Evolutionary conservation across 2,797 vertebrate species (phyloP).

Genomic region (Lepilemur septentrionalis): DNA sequence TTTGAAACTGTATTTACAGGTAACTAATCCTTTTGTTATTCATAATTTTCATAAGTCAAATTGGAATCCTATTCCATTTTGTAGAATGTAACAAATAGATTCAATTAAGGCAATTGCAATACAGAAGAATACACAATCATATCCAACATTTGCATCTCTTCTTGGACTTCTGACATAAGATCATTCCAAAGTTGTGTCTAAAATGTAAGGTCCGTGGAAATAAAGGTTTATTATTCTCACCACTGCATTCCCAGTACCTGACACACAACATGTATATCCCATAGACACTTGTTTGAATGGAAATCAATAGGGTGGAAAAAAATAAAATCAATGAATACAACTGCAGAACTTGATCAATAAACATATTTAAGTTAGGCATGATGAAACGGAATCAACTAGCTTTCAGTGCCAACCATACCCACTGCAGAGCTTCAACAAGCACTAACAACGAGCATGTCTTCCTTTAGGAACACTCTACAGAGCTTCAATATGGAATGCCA

Average conservation of each 20-base stretch:
- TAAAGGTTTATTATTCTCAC: not conserved
- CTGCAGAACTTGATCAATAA: constrained; percentile 63
- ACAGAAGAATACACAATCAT: constrained; percentile 79
- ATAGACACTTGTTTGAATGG: not conserved
- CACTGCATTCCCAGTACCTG: not conserved
- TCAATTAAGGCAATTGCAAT: constrained; percentile 81
- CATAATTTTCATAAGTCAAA: constrained; percentile 78
- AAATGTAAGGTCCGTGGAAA: not conserved
- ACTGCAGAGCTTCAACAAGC: not conserved
- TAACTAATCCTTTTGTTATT: constrained; percentile 75
- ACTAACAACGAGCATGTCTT: not conserved
- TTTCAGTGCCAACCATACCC: not conserved
- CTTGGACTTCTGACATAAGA: constrained; percentile 76
- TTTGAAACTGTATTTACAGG: constrained; percentile 66
- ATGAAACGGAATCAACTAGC: constrained; percentile 39
- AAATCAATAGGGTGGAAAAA: not conserved
- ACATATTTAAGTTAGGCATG: constrained; percentile 55
- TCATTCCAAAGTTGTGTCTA: constrained; percentile 62
- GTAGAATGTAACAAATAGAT: constrained; percentile 77
- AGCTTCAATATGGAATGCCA: not conserved
- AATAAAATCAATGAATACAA: not conserved
- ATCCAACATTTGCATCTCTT: constrained; percentile 79
- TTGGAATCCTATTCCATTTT: constrained; percentile 76
- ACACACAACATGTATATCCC: not conserved
- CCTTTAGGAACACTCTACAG: not conserved